Evolutionary conservation across 2,888 invertebrate species (phyloP).

Genomic region (Timema cristinae): DNA sequence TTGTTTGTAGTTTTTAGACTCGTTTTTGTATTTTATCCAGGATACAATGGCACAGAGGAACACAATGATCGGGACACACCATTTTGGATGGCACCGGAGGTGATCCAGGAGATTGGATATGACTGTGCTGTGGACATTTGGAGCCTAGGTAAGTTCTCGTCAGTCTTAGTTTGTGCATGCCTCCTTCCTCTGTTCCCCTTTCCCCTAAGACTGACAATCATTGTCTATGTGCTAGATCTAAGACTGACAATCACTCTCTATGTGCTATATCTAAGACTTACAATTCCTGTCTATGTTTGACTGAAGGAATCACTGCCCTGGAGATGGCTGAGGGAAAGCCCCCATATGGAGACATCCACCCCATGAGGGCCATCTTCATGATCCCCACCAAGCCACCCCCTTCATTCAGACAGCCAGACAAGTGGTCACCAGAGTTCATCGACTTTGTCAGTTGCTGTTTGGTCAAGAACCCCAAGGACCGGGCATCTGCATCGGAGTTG

Average conservation of each 20-base stretch:
- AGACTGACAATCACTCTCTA: too few species aligned
- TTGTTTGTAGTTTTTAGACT: too few species aligned
- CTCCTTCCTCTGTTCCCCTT: background rate
- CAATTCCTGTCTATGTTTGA: too few species aligned
- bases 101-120: constrained; percentile 98
- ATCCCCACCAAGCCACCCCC: constrained; percentile 99
- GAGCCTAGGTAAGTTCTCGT: constrained; percentile 64
- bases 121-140: constrained; percentile 99
- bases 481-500: constrained; percentile 86
- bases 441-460: constrained; percentile 93
- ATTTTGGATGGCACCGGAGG: constrained; percentile 98
- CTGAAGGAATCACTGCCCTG: constrained; percentile 80
- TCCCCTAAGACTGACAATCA: background rate
- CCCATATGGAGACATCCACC: constrained; percentile 95
- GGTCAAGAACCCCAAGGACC: constrained; percentile 91
- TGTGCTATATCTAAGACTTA: too few species aligned
- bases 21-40: constrained; percentile 44
- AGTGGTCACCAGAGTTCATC: constrained; percentile 94
- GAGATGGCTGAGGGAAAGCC: constrained; percentile 99
- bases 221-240: too few species aligned
- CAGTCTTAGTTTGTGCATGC: too few species aligned
- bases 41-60: constrained; percentile 97
- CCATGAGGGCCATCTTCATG: constrained; percentile 98
- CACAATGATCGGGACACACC: constrained; percentile 89
- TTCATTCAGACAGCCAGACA: constrained; percentile 92